These are phyloP conservation scores for Elysia chlorotica DNA, from an alignment of 1,140 invertebrate species.

Conservation along the genomic window DNA sequence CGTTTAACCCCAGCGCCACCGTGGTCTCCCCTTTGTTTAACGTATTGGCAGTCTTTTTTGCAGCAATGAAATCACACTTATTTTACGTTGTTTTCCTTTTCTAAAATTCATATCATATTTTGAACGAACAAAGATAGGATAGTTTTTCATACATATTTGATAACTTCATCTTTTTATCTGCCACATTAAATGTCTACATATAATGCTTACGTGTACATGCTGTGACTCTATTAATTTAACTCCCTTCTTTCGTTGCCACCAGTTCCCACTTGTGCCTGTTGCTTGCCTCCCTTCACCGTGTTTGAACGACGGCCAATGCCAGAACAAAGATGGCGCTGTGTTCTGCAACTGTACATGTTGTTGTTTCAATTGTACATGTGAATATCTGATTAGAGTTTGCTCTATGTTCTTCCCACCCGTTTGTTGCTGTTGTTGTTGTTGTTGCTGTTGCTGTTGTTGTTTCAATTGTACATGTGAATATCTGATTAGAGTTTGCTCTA, in stretches of 20 bases:
- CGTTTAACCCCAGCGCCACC: too few relatives aligned
- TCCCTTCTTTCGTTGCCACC: not conserved
- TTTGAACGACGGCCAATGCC: conserved; percentile 80
- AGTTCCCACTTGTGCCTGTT: too few relatives aligned
- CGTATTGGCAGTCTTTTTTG: too few relatives aligned
- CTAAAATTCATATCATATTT: not conserved
- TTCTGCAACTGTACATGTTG: conserved; percentile 73
- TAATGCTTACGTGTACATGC: not conserved
- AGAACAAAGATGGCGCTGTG: conserved; percentile 64
- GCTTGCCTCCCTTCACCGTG: conserved; percentile 71
- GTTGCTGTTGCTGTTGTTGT: conserved; percentile 73
- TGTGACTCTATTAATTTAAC: not conserved
- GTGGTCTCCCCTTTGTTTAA: too few relatives aligned
- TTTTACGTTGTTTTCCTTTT: too few relatives aligned
- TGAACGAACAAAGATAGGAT: not conserved
- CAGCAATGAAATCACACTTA: too few relatives aligned
- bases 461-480: conserved; percentile 67
- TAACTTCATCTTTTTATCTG: not conserved
- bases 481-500: conserved; percentile 65
- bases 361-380: conserved; percentile 62
- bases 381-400: conserved; percentile 71
- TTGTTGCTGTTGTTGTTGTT: too few relatives aligned
- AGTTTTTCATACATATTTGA: not conserved
- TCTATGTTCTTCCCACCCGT: conserved; percentile 63
- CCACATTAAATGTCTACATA: not conserved